Percentiles rank a stretch among this genome's conserved stretches.
These are phyloP conservation scores for Triplophysa rosa DNA, from an alignment of 2,113 vertebrate genomes.

Conservation along the genomic window DNA sequence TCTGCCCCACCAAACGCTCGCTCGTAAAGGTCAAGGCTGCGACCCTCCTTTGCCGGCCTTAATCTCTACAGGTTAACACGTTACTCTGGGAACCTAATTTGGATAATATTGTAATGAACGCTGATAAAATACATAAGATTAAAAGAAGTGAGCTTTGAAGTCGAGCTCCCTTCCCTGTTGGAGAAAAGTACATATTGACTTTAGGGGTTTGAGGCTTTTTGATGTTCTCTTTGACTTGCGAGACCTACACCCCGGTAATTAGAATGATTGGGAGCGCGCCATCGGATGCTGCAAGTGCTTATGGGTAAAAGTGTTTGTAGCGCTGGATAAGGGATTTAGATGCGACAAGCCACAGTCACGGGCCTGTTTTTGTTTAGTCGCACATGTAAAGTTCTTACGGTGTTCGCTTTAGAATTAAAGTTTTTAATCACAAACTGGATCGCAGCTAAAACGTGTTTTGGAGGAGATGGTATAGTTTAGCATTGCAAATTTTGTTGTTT, in stretches of 20 bases:
- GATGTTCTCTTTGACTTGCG: constrained; percentile 66
- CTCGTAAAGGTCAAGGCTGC: constrained; percentile 57
- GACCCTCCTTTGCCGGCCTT: constrained; percentile 48
- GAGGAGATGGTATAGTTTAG: neutral
- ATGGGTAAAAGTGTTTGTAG: constrained; percentile 52
- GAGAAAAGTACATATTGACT: constrained; percentile 70
- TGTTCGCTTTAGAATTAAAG: neutral
- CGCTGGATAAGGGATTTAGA: neutral
- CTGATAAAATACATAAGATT: constrained; percentile 67
- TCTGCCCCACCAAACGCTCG: constrained; percentile 50
- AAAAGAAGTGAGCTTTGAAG: constrained; percentile 64
- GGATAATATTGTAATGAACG: constrained; percentile 68
- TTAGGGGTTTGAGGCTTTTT: constrained; percentile 67
- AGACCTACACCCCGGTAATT: constrained; percentile 59
- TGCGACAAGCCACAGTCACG: neutral
- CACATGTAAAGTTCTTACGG: too few relatives aligned
- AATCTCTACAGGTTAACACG: constrained; percentile 60
- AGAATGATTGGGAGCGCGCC: constrained; percentile 51
- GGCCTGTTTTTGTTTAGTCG: neutral
- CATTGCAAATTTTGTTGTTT: neutral
- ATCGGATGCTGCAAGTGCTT: constrained; percentile 47
- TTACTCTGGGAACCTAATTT: constrained; percentile 62
- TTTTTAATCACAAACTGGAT: neutral
- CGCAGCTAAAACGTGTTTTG: too few relatives aligned
- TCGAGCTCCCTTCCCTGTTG: constrained; percentile 58